Conservation (phyloP, 2,888 invertebrate genomes). For the Lycia hirtaria region DNA sequence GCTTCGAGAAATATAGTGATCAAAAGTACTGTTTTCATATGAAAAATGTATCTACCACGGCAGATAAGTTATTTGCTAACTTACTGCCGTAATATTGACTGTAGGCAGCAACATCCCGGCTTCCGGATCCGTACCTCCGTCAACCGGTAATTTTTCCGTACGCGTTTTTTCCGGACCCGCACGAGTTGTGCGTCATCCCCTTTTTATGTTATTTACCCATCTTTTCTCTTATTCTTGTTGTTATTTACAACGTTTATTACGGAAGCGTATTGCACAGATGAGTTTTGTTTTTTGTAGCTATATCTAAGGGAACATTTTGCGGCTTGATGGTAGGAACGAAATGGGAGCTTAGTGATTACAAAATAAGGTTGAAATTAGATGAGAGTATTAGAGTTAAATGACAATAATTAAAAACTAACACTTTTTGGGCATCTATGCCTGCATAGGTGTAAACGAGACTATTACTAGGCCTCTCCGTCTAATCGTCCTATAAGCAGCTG, state of each 20-base stretch:
- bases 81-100: constrained; percentile 9
- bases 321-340: neutral
- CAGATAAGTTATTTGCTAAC: neutral
- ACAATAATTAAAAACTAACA: too few relatives aligned
- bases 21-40: neutral
- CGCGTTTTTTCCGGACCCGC: constrained; percentile 32
- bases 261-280: constrained; percentile 1
- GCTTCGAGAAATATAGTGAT: neutral
- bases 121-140: constrained; percentile 36
- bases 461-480: too few relatives aligned
- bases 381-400: too few relatives aligned
- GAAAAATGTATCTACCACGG: neutral
- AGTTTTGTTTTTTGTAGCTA: constrained; percentile 7
- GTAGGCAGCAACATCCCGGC: constrained; percentile 4
- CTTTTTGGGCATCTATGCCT: too few relatives aligned
- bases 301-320: neutral
- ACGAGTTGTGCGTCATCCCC: constrained; percentile 21
- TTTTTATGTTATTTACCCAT: constrained; percentile 31
- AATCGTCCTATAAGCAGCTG: too few relatives aligned
- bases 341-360: too few relatives aligned
- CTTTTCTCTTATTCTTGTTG: constrained; percentile 25
- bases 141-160: constrained; percentile 41
- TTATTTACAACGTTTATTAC: constrained; percentile 24
- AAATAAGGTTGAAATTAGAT: too few relatives aligned
- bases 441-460: too few relatives aligned